These are phyloP conservation scores for Pterois miles DNA, from an alignment of 2,797 vertebrate genomes.

Conservation along the genomic window DNA sequence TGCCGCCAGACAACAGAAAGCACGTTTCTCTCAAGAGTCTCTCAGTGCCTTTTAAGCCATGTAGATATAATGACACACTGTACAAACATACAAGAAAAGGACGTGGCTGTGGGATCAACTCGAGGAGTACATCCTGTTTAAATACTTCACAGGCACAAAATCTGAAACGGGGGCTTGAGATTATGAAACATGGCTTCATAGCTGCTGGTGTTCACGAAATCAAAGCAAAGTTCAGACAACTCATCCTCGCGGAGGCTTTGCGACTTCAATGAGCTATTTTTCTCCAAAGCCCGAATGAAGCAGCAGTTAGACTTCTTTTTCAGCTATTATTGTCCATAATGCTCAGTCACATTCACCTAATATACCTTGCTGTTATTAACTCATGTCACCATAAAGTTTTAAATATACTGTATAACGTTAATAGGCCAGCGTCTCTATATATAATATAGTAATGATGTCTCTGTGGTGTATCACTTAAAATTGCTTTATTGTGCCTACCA, in stretches of 20 bases:
- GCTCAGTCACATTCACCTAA: background rate
- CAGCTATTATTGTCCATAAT: slow-evolving; percentile 15
- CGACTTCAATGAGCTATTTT: slow-evolving; percentile 37
- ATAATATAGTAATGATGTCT: background rate
- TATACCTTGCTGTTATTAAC: background rate
- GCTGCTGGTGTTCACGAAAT: slow-evolving; percentile 36
- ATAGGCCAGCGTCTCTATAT: background rate
- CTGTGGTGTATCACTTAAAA: slow-evolving; percentile 2
- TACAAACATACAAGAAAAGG: slow-evolving; percentile 24
- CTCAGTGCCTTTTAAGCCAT: slow-evolving; percentile 9
- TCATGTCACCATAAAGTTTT: background rate
- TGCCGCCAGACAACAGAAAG: slow-evolving; percentile 15
- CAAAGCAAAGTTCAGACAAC: slow-evolving; percentile 45
- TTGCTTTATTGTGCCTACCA: slow-evolving; percentile 6
- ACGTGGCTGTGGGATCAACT: slow-evolving; percentile 9
- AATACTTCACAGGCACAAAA: slow-evolving; percentile 54
- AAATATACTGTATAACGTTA: background rate
- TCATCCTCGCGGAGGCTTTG: slow-evolving; percentile 15
- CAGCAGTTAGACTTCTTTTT: slow-evolving; percentile 11
- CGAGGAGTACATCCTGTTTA: slow-evolving; percentile 25
- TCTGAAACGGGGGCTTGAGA: slow-evolving; percentile 18
- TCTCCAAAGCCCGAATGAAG: slow-evolving; percentile 35
- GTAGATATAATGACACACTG: slow-evolving; percentile 21
- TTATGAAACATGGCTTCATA: slow-evolving; percentile 44
- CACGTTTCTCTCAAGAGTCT: slow-evolving; percentile 10